Conservation (phyloP, 2,113 vertebrate species). For the Hippoglossus stenolepis region DNA sequence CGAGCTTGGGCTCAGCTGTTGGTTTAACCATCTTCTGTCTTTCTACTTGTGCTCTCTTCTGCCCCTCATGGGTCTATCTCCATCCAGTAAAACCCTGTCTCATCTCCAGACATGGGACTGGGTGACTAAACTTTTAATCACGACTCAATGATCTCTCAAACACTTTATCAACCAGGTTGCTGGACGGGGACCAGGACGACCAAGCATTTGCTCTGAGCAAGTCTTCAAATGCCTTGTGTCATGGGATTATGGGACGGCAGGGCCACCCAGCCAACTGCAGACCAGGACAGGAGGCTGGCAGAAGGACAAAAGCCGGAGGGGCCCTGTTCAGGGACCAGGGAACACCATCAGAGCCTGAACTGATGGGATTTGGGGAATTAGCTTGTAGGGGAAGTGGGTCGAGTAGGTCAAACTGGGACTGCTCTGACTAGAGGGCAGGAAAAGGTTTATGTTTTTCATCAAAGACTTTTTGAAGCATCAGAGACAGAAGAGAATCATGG, state of each 20-base stretch:
- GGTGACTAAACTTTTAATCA: slow-evolving; percentile 41
- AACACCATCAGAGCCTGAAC: slow-evolving; percentile 59
- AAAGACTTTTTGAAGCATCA: slow-evolving; percentile 32
- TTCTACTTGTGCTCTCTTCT: slow-evolving; percentile 43
- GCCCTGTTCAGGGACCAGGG: slow-evolving; percentile 50
- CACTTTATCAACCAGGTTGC: slow-evolving; percentile 63
- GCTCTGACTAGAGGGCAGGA: neutral
- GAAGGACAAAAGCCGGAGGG: slow-evolving; percentile 15
- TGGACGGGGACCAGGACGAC: slow-evolving; percentile 64
- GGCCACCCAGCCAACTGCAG: slow-evolving; percentile 56
- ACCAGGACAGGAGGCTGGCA: slow-evolving; percentile 33
- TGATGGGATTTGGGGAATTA: slow-evolving; percentile 47
- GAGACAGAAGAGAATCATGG: slow-evolving; percentile 20
- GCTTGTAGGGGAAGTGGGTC: slow-evolving; percentile 40
- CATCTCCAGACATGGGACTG: slow-evolving; percentile 26
- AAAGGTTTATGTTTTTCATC: slow-evolving; percentile 17
- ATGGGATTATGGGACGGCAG: slow-evolving; percentile 34
- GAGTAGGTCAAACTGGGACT: slow-evolving; percentile 39
- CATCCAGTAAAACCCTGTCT: slow-evolving; percentile 8
- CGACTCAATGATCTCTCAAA: slow-evolving; percentile 55
- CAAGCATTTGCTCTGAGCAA: slow-evolving; percentile 37
- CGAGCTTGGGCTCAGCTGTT: slow-evolving; percentile 75
- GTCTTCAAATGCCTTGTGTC: slow-evolving; percentile 62
- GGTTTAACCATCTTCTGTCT: slow-evolving; percentile 53
- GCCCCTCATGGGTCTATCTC: slow-evolving; percentile 42